phyloP scores from a whole-genome alignment of 2,797 vertebrate genomes.

The Ataeniobius toweri region DNA sequence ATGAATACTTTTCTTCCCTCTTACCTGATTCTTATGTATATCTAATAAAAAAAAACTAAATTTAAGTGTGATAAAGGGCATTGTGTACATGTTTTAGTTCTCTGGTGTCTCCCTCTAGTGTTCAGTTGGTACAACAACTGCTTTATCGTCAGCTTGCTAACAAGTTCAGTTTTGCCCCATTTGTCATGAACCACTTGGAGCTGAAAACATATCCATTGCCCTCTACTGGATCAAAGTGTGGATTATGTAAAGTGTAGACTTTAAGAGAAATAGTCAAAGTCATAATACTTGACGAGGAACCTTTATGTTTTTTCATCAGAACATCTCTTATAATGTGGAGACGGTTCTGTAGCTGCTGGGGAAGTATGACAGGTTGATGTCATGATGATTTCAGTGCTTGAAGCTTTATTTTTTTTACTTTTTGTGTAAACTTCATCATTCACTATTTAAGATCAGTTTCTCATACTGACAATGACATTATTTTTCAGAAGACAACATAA shows the following conservation, averaged over 20 bases:
- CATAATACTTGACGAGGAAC: background rate
- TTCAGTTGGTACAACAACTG: background rate
- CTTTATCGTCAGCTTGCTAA: background rate
- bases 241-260: background rate
- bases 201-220: background rate
- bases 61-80: background rate
- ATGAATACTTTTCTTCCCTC: background rate
- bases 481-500: slow-evolving; percentile 9
- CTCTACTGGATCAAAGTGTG: background rate
- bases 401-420: slow-evolving; percentile 16
- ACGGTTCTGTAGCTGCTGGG: background rate
- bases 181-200: background rate
- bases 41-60: background rate
- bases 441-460: slow-evolving; percentile 1
- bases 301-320: background rate
- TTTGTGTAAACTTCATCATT: background rate
- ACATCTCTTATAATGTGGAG: background rate
- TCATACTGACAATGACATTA: background rate
- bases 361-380: background rate
- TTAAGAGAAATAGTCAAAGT: background rate
- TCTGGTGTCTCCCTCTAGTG: slow-evolving; percentile 35
- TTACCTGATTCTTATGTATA: background rate
- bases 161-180: background rate
- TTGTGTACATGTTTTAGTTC: background rate
- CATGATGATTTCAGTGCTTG: background rate